Evolutionary conservation across 2,113 vertebrate genomes (phyloP).

Genomic region (Oncorhynchus keta): DNA sequence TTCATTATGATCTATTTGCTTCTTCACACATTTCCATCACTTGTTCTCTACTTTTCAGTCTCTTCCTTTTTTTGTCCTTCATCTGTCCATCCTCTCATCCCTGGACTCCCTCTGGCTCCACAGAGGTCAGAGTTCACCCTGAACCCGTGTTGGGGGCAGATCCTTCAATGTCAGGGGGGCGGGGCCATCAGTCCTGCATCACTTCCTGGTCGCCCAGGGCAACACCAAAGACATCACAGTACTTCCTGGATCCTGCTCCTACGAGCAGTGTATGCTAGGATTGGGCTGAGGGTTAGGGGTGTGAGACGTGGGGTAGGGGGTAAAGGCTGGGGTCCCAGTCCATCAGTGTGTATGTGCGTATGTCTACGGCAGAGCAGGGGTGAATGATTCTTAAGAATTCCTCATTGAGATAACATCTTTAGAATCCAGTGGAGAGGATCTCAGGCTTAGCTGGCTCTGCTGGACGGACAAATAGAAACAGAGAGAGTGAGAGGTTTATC

Average conservation of each 20-base stretch:
- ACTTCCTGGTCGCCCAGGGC: constrained; percentile 4
- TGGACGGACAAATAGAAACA: not conserved
- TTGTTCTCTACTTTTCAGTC: constrained; percentile 33
- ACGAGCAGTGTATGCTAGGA: constrained; percentile 56
- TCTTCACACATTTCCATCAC: constrained; percentile 11
- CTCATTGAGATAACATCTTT: not conserved
- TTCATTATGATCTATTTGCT: not conserved
- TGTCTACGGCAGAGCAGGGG: not conserved
- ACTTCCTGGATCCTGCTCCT: constrained; percentile 31
- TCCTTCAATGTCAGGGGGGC: not conserved
- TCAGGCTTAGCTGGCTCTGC: not conserved
- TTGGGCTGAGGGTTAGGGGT: constrained; percentile 22
- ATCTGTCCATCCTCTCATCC: not conserved
- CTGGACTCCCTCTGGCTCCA: not conserved
- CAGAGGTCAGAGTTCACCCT: constrained; percentile 6
- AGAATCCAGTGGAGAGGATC: constrained; percentile 1
- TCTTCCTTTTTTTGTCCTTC: not conserved
- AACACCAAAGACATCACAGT: constrained; percentile 21
- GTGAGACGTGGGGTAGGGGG: constrained; percentile 15
- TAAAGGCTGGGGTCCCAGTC: not conserved
- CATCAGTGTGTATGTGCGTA: not conserved
- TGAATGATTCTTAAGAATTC: not conserved
- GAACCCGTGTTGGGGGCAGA: not conserved
- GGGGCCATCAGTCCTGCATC: constrained; percentile 15
- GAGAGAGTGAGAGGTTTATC: not conserved